Conservation (phyloP, 2,113 vertebrate species). For the Alligator mississippiensis region DNA sequence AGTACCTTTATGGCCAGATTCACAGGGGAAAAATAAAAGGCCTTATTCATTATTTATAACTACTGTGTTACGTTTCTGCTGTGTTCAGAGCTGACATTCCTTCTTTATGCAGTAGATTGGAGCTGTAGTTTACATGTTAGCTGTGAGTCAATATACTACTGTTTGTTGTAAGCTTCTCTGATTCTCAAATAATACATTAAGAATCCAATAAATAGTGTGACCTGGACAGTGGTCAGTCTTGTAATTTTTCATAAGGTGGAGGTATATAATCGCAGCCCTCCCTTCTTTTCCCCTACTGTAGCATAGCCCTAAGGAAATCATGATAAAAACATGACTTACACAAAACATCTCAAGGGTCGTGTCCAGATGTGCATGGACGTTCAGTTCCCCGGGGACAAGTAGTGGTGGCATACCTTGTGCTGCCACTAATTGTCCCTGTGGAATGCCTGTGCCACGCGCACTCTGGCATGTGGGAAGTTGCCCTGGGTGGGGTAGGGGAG, state of each 20-base stretch:
- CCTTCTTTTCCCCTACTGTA: no score
- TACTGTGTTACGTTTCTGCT: neutral
- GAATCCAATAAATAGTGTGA: neutral
- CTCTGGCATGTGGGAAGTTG: no score
- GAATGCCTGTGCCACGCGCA: no score
- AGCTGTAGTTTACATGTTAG: neutral
- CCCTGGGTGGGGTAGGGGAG: no score
- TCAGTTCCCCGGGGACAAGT: no score
- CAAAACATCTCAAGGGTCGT: neutral
- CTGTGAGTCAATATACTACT: neutral
- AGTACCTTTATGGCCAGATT: neutral
- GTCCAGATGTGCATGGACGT: no score
- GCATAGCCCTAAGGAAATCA: neutral
- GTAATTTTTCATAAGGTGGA: neutral
- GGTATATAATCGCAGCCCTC: neutral
- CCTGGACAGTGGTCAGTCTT: accelerated
- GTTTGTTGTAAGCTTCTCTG: neutral
- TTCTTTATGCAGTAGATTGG: neutral
- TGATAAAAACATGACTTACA: neutral
- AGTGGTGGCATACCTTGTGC: no score
- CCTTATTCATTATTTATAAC: no score
- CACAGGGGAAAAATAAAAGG: neutral
- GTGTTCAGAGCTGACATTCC: accelerated
- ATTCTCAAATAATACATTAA: neutral
- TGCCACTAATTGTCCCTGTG: no score